Percentiles rank a stretch among this genome's conserved stretches.
phyloP scores from a whole-genome alignment of 1,140 invertebrate genomes.

The Dryas iulia region DNA sequence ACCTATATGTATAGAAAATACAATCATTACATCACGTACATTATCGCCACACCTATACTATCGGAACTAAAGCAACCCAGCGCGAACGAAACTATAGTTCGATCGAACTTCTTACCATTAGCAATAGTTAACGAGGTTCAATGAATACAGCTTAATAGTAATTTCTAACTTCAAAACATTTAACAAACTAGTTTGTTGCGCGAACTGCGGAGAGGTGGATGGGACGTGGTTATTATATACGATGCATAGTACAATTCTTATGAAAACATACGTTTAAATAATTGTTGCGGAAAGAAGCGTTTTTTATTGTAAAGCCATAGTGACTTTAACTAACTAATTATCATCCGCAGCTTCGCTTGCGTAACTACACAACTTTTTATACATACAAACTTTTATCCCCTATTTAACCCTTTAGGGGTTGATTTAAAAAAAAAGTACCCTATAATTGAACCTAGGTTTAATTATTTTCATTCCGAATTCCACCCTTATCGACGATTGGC shows the following conservation, averaged over 20 bases:
- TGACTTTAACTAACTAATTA: too few relatives aligned
- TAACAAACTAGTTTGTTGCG: constrained; percentile 31
- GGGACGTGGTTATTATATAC: constrained; percentile 27
- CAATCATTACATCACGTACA: neutral
- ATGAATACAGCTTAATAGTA: constrained; percentile 19
- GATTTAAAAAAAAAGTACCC: too few relatives aligned
- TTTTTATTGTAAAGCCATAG: too few relatives aligned
- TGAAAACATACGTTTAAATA: constrained; percentile 5
- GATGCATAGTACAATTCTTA: constrained; percentile 4
- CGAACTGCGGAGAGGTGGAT: constrained; percentile 26
- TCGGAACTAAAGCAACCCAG: neutral
- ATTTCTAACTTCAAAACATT: constrained; percentile 25
- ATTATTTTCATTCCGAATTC: too few relatives aligned
- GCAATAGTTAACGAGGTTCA: constrained; percentile 20
- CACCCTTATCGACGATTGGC: too few relatives aligned
- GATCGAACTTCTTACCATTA: constrained; percentile 12
- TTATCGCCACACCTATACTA: neutral
- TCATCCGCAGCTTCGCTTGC: too few relatives aligned
- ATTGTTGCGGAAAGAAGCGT: neutral
- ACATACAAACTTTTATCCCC: too few relatives aligned
- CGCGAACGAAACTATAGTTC: constrained; percentile 1
- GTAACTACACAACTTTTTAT: too few relatives aligned
- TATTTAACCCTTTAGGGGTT: too few relatives aligned
- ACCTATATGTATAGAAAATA: too few relatives aligned
- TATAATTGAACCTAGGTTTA: too few relatives aligned